Evolutionary conservation across 35 echinoderm and acorn worm genomes (phyloP), one percentile per base, ranked within the genome.

Genomic region (Heliocidaris tuberculata): DNA sequence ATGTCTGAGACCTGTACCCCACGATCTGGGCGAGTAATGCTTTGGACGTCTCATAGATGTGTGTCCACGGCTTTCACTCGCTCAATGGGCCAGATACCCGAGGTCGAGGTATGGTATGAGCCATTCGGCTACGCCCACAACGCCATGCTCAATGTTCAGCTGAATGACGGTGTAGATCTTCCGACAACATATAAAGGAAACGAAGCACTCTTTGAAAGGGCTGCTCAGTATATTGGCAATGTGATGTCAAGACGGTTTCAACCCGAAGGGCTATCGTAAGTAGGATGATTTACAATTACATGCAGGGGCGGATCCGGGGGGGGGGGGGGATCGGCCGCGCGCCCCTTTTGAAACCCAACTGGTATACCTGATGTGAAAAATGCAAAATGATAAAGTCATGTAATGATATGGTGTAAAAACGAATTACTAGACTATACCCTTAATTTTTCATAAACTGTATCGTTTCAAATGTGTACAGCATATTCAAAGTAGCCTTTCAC

Each of bases 161-260:
- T 42, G 47, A 89, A 89, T 30, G 87, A 89, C 12, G 47, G 19
- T 42, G 32, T 89, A n/a, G 87, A 89, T 48, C 47, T 89, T 4
- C 87, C 87, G 87, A 89, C 87, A 48, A 17, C 31, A n/a, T 89
- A 89, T 48, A 31, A 89, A 42, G 87, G 87, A 89, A 89, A 89
- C 24, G 29, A 89, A 24, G 87, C 31, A 13, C 0, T 42, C 31
- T 89, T 89, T 24, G 47, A 89, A 9, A 32, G 12, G 87, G 87
- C 87, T 15, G 87, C 87, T 32, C 11, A 89, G 10, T 42, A 13
- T 89, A 48, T 89, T 47, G 32, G 31, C 6, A 32, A 32, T 9
- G 31, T 89, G 87, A 7, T 78, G 27, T 21, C 65, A n/a, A 21
- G 65, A 78, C 4, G 6, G 65, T 27, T 21, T n/a, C 0, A 19